phyloP scores from a whole-genome alignment of 2,797 vertebrate genomes.

The Tragopan temminckii region DNA sequence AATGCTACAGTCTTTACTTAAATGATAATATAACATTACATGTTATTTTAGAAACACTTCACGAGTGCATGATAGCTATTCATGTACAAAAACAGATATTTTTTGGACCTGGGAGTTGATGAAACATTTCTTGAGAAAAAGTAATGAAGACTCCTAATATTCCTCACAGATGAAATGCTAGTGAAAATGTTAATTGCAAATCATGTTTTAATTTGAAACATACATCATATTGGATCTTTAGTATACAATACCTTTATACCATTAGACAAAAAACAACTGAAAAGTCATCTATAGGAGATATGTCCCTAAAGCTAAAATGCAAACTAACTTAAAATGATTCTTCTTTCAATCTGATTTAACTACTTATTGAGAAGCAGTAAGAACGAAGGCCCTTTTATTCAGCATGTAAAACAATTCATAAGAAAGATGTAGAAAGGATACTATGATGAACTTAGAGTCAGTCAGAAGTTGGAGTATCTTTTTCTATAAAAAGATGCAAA shows the following conservation, averaged over 20 bases:
- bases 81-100: background rate
- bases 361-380: slow-evolving; percentile 14
- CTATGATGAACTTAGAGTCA: background rate
- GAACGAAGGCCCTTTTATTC: background rate
- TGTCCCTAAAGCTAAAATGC: slow-evolving; percentile 3
- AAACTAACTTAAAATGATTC: background rate
- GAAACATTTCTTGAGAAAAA: background rate
- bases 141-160: background rate
- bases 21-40: background rate
- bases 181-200: background rate
- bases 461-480: background rate
- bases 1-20: background rate
- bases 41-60: background rate
- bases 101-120: background rate
- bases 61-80: background rate
- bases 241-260: background rate
- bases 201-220: background rate
- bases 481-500: background rate
- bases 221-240: background rate
- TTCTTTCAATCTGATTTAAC: slow-evolving; percentile 17
- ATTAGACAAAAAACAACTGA: background rate
- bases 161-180: background rate
- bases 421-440: background rate
- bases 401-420: background rate
- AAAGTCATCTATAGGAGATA: background rate